Base-by-base conservation (phyloP, 2,113 vertebrate genomes). In the Epinephelus lanceolatus region DNA sequence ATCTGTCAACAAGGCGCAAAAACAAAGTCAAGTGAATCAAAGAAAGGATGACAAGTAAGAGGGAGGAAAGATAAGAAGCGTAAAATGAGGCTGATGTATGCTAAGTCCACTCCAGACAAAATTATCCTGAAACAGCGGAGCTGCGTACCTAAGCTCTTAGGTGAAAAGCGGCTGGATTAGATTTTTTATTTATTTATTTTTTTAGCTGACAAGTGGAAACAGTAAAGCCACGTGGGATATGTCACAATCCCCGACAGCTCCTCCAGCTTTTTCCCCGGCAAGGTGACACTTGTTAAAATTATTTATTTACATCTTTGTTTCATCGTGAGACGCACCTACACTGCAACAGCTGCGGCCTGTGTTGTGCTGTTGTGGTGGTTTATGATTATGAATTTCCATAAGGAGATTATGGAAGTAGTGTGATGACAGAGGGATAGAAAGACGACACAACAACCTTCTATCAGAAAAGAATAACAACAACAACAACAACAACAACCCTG, bases 281-380 rank as follows among this genome's bases (percentile, higher is more conserved):
- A 89, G 83, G 78, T 87, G 83, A 90, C 83, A 85, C 83, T 83
- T 81, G 76, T 86, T 91, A 75, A 85, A 82, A 77, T 89, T 76
- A 90, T 91, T 94, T 94, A 93, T 93, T 93, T 91, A 88, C 76
- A 72, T 88, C 82, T 88, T 71, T 17, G 61, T 90, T 86, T 88
- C 60, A 61, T 81, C 78, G 51, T 59, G 77, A 71, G 40, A 52
- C 23, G 49, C 80, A 84, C 65, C 57, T 66, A 65, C 67, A 67
- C 66, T 8, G 19, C 59, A 47, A 49, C 40, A 61, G 85, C 80
- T 45, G 62, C 65, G 33, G 76, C 80, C 81, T 40, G 60, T 56
- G 70, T 78, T 72, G 70, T 49, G 80, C 51, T 27, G 49, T 10
- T 51, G 80, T 68, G 25, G 15, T 63, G 75, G 62, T 84, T 86